These are phyloP conservation scores for Nesoenas mayeri DNA, from an alignment of 2,113 vertebrate species.

Conservation along the genomic window DNA sequence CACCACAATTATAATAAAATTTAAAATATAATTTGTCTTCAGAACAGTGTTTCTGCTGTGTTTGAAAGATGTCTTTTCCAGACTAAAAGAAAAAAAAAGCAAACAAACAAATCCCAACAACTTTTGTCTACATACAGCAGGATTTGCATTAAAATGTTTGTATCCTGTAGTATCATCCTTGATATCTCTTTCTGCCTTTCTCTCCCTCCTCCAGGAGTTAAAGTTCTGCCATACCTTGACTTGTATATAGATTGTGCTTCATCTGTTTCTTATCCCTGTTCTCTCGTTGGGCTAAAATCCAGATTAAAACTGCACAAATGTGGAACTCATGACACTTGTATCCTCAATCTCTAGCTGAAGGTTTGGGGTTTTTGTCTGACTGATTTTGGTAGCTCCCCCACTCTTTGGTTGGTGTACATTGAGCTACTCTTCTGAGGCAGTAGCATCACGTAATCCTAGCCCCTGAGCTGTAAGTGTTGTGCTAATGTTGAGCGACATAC, in stretches of 20 bases:
- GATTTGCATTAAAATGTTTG: neutral
- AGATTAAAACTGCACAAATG: neutral
- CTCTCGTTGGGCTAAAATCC: neutral
- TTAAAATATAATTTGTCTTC: neutral
- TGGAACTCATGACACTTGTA: neutral
- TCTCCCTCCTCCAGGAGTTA: neutral
- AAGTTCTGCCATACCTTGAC: neutral
- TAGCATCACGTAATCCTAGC: neutral
- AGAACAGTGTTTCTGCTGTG: neutral
- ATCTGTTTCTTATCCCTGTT: neutral
- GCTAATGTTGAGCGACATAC: neutral
- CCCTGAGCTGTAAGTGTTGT: neutral
- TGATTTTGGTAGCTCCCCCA: neutral
- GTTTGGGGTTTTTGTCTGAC: neutral
- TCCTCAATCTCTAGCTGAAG: neutral
- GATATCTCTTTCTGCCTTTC: neutral
- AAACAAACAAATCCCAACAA: too few species aligned
- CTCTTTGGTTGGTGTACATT: neutral
- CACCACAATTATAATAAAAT: neutral
- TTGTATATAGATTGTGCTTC: neutral
- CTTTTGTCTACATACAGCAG: neutral
- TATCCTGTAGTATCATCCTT: neutral
- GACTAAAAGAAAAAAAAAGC: neutral
- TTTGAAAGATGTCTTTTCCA: neutral
- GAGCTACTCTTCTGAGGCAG: neutral